phyloP scores from a whole-genome alignment of 2,888 invertebrate genomes.

The Drosophila monieri region DNA sequence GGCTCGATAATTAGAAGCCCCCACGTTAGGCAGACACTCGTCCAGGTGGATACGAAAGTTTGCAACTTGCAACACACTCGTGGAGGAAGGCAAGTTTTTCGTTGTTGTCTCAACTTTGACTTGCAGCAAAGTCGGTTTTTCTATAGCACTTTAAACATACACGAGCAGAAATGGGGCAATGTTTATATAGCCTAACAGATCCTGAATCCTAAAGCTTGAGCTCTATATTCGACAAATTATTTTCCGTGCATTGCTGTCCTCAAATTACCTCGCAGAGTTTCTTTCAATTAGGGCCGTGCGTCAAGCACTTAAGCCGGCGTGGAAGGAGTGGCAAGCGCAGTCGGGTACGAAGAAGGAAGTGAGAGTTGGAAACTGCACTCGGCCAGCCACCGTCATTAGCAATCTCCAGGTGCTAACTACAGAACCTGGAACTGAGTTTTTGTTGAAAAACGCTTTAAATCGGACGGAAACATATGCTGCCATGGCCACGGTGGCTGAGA shows the following conservation, averaged over 20 bases:
- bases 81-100: slow-evolving; percentile 29
- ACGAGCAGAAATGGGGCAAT: background rate
- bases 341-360: slow-evolving; percentile 29
- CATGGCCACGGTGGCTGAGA: background rate
- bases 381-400: slow-evolving; percentile 51
- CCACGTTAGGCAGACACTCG: slow-evolving; percentile 67
- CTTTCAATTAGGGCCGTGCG: slow-evolving; percentile 73
- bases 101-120: slow-evolving; percentile 66
- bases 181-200: background rate
- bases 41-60: slow-evolving; percentile 46
- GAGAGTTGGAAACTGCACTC: slow-evolving; percentile 18
- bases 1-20: slow-evolving; percentile 78
- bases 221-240: background rate
- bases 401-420: slow-evolving; percentile 68
- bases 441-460: slow-evolving; percentile 42
- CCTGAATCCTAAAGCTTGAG: background rate
- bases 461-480: slow-evolving; percentile 46
- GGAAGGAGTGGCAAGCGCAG: slow-evolving; percentile 6
- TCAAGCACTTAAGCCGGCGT: slow-evolving; percentile 49
- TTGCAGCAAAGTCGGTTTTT: slow-evolving; percentile 49
- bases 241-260: slow-evolving; percentile 26
- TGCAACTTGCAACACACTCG: slow-evolving; percentile 68
- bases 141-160: slow-evolving; percentile 5
- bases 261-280: slow-evolving; percentile 39
- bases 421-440: slow-evolving; percentile 70